Evolutionary conservation across 2,888 invertebrate species (phyloP), one percentile per base, ranked within the genome.

Genomic region (Epistrophe eligans): DNA sequence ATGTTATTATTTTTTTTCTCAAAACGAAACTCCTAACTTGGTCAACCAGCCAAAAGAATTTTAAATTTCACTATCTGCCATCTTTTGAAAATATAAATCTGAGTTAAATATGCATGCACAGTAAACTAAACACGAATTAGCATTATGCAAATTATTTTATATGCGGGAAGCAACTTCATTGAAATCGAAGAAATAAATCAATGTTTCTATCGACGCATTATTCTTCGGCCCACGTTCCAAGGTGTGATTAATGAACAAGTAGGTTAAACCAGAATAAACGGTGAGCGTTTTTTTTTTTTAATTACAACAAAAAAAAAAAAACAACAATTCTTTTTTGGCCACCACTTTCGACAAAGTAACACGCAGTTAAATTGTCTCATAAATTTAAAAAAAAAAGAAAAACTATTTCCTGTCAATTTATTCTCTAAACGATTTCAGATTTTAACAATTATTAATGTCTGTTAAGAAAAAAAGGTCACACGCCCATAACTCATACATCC

Each of bases 241-340:
- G 77, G 81, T 82, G 85, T 74, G 85, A 77, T 64, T 79, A 73
- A 85, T 85, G 77, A 70, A 70, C 81, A 85, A 85, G 81, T 82
- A 40, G 81, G 35, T 71, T 71, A 77, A 70, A 79, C 38, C 38
- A 52, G n/a, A 70, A 70, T 52, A 70, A 70, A 71, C 76, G 48
- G 83, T 73, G 43, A 73, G 83, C 52, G 55, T 57, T 40, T 82
- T 66, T 66, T 9, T 11, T 15, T 6, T 13, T 6, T 2, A 5
- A 15, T 13, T n/a, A n/a, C n/a, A n/a, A 15, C 5, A 43, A 64
- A 11, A 45, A 45, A 28, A 28, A 28, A 40, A 40, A 0, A 13
- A 24, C 24, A 2, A 40, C 13, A 40, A 40, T 1, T 13, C 4
- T 8, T 17, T 57, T 28, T 57, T 43, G 19, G 43, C 13, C 58